A percentile compares a stretch with the other conserved stretches of the same genome.
phyloP scores from a whole-genome alignment of 2,113 vertebrate genomes.

The Arenaria interpres region DNA sequence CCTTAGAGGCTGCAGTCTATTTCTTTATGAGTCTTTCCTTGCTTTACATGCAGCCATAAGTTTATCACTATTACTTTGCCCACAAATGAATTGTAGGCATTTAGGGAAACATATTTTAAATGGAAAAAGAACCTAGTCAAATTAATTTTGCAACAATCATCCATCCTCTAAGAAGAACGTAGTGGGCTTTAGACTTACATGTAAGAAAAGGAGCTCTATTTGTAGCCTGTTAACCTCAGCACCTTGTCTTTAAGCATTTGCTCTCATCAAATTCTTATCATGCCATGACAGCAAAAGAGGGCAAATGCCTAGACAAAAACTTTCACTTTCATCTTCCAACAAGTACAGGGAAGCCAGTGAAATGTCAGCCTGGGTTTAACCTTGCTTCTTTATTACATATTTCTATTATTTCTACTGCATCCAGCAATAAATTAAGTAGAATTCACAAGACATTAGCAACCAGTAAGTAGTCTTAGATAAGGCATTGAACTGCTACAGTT shows the following conservation, averaged over 20 bases:
- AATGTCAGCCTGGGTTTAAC: neutral
- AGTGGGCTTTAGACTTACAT: neutral
- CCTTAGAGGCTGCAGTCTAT: neutral
- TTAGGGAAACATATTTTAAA: neutral
- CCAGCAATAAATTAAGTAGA: neutral
- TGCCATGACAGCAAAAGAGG: neutral
- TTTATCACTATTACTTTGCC: neutral
- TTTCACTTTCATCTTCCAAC: neutral
- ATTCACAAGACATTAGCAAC: neutral
- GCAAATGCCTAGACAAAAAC: neutral
- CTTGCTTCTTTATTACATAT: neutral
- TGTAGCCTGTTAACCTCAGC: neutral
- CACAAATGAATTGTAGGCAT: neutral
- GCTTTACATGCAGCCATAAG: neutral
- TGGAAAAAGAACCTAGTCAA: neutral
- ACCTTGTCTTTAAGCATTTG: slow-evolving; percentile 7
- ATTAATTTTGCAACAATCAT: neutral
- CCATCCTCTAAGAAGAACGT: neutral
- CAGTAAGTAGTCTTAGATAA: neutral
- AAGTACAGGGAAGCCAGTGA: neutral
- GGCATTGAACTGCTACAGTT: neutral
- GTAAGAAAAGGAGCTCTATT: neutral
- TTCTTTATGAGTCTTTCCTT: neutral
- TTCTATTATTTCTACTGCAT: neutral
- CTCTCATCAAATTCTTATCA: neutral